Evolutionary conservation across 1,140 invertebrate genomes (phyloP).

Genomic region (Cydia amplana): DNA sequence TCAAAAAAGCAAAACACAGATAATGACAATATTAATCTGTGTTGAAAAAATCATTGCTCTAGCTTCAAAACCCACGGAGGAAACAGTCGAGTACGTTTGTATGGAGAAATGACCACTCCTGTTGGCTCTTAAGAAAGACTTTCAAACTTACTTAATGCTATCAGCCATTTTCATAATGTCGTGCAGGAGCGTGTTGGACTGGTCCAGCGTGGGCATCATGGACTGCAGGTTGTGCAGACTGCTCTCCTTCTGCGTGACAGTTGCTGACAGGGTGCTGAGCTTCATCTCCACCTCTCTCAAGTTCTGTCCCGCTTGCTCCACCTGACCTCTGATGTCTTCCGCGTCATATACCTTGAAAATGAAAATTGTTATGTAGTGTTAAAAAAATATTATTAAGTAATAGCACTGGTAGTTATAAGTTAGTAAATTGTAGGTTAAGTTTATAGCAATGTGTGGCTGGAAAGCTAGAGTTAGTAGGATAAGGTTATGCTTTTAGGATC

Average conservation of each 20-base stretch:
- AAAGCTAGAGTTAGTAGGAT: too few species aligned
- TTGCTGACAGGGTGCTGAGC: constrained; percentile 47
- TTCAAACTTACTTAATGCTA: constrained; percentile 55
- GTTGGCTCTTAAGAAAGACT: too few species aligned
- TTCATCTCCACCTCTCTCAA: constrained; percentile 63
- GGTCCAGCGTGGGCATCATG: constrained; percentile 60
- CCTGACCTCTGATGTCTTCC: constrained; percentile 62
- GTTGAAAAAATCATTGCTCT: too few species aligned
- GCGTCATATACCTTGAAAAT: constrained; percentile 56
- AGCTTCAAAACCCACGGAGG: too few species aligned
- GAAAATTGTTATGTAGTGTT: background rate
- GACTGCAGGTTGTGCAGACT: constrained; percentile 64
- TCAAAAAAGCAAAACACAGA: too few species aligned
- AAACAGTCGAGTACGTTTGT: too few species aligned
- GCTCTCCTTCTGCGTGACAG: constrained; percentile 63
- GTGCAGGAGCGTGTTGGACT: constrained; percentile 57
- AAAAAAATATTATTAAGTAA: background rate
- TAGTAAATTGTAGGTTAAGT: too few species aligned
- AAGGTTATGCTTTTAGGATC: too few species aligned
- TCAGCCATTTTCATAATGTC: constrained; percentile 63
- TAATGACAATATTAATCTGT: too few species aligned
- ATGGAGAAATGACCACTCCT: too few species aligned
- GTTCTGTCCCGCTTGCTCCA: constrained; percentile 53
- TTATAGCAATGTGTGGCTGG: too few species aligned
- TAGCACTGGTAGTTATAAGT: background rate